These are phyloP conservation scores for Timandra comae DNA, from an alignment of 2,888 invertebrate genomes.

Conservation along the genomic window DNA sequence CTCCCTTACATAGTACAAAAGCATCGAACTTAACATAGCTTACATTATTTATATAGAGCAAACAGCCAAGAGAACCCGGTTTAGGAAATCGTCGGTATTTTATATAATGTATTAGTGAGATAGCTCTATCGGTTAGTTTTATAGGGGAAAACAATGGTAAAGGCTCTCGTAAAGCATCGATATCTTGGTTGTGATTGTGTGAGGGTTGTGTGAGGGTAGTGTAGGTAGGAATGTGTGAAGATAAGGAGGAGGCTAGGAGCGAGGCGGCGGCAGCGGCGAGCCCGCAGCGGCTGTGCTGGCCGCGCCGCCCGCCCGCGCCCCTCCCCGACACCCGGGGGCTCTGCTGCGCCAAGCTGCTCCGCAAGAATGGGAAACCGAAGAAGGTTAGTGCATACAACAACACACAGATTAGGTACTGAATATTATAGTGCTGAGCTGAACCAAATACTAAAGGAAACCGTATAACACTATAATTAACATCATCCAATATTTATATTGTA, in stretches of 20 bases:
- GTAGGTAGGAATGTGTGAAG: conserved; percentile 59
- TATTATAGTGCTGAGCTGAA: no score
- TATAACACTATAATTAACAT: no score
- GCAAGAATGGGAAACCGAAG: conserved; percentile 88
- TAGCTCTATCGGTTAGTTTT: conserved; percentile 42
- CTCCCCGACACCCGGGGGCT: conserved; percentile 85
- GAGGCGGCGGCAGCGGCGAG: conserved; percentile 51
- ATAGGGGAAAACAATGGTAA: conserved; percentile 68
- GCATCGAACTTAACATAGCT: conserved; percentile 57
- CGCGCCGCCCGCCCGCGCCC: conserved; percentile 64
- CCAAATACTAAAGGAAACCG: no score
- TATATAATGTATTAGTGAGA: conserved; percentile 50
- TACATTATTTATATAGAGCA: conserved; percentile 25
- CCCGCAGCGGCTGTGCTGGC: conserved; percentile 62
- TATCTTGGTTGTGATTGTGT: conserved; percentile 61
- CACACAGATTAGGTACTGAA: no score
- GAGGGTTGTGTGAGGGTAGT: conserved; percentile 47
- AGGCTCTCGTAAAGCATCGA: conserved; percentile 66
- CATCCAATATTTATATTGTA: no score
- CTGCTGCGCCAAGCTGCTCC: conserved; percentile 87
- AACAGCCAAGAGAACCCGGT: conserved; percentile 21
- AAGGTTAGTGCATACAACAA: conserved; percentile 73
- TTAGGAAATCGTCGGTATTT: conserved; percentile 44
- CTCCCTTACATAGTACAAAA: conserved; percentile 57
- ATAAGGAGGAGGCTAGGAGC: conserved; percentile 65